Evolutionary conservation across 2,888 invertebrate genomes (phyloP), one percentile per base, ranked within the genome.

Genomic region (Leptinotarsa rubiginosa): DNA sequence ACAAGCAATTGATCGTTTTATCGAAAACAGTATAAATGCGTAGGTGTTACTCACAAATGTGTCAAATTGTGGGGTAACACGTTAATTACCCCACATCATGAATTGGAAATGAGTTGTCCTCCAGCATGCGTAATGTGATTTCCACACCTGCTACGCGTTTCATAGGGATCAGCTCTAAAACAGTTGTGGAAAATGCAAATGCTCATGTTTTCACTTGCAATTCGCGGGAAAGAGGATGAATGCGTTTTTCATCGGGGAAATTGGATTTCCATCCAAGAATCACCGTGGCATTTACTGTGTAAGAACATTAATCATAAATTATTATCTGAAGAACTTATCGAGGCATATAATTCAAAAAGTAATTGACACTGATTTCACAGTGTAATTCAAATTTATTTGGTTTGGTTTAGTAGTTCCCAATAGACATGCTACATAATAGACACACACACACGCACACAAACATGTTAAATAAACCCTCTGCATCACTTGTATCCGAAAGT

Each of bases 51-150:
- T 66, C 72, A 65, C 72, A 74, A 75, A 78, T 78, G 80, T 80
- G 80, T 80, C 80, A 80, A 80, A 80, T 80, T 77, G 80, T 78
- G 80, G 80, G 80, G 80, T 73, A 76, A 76, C 74, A 73, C 76
- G 72, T 76, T 80, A 80, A 80, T 80, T 80, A 78, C 77, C 74
- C 74, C 69, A 66, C 76, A 77, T 77, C 78, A 78, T 80, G 80
- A 78, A 80, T 80, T 78, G 77, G 76, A 78, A 80, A 80, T 80
- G 80, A 80, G 80, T 77, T 77, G 76, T 79, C 76, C 80, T 77
- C 76, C 77, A 80, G 79, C 79, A 78, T 78, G 77, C 71, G 73
- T 71, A 79, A 77, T 79, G 75, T 78, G 77, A 73, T 75, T 77
- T 77, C 68, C 77, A 75, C 77, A 75, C 77, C 75, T 75, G 75